Evolutionary conservation across 1,140 invertebrate genomes (phyloP), one percentile per base, ranked within the genome.

Genomic region (Pogonus chalceus): DNA sequence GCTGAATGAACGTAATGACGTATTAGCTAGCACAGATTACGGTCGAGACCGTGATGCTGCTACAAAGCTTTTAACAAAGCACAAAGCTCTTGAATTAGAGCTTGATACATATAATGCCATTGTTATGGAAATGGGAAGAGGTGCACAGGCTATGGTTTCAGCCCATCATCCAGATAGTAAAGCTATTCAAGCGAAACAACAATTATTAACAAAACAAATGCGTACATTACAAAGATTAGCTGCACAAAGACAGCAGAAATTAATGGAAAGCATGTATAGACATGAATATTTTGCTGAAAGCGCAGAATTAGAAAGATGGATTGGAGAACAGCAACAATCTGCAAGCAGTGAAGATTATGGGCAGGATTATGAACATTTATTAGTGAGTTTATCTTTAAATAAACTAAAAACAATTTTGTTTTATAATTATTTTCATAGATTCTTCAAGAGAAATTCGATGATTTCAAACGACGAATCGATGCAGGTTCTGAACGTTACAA

Each of bases 321-420:
- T 98, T 24, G 83, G 85, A 56, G 92, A 97, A 66, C 92, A 98
- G 68, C 83, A 92, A 69, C 84, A 88, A 59, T 83, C 84, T 0
- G 94, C 93, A 4, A 84, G 84, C 2, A 92, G 87, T 26, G 94
- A 98, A 66, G 96, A 99, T 69, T 98, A 94, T 71, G 95, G 95
- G 3, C 89, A 92, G 68, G 95, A 98, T 75, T 97, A 93, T 68
- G 96, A 98, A 69, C 95, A 98, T 75, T 71, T 97, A 22, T 71
- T 93, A 72, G 84, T 91, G 65, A 69, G 70, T 69, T 16, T 23
- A 23, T 18, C 7, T 23, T 47, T 48, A n/a, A 23, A 31, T 31
- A 31, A 4, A 14, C 26, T 7, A 31, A 31, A 31, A 4, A 31
- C 26, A 4, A 49, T 24, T 51, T 56, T 31, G 4, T 31, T 31